Evolutionary conservation across 2,888 invertebrate species (phyloP).

Genomic region (Ochlodes sylvanus): DNA sequence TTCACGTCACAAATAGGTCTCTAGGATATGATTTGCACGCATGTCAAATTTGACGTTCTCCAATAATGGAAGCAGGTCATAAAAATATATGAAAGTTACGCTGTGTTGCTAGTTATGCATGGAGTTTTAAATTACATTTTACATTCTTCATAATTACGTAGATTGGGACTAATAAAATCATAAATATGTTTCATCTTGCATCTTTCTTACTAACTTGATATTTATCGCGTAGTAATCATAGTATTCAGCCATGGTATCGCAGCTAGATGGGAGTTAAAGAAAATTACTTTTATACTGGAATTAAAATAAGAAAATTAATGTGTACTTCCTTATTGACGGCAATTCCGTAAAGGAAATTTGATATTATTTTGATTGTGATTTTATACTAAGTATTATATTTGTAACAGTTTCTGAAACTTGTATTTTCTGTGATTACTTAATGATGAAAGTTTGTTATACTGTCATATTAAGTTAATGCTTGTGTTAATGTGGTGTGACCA

Average conservation of each 20-base stretch:
- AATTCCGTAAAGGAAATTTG: conserved; percentile 4
- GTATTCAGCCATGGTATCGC: neutral
- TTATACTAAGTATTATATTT: neutral
- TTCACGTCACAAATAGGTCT: conserved; percentile 28
- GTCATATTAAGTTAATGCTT: too few species aligned
- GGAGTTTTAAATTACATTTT: neutral
- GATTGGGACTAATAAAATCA: neutral
- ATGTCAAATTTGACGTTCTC: conserved; percentile 11
- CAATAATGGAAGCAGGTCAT: conserved; percentile 25
- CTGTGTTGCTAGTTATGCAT: neutral
- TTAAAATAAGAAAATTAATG: neutral
- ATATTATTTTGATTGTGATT: neutral
- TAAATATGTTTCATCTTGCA: neutral
- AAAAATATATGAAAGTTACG: neutral
- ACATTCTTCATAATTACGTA: neutral
- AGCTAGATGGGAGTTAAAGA: neutral
- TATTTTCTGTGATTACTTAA: neutral
- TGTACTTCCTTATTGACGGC: neutral
- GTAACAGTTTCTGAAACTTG: neutral
- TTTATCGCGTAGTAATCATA: conserved; percentile 14
- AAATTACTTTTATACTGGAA: conserved; percentile 10
- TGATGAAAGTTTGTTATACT: too few species aligned
- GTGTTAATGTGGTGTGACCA: too few species aligned
- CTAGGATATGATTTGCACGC: conserved; percentile 31
- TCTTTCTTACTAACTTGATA: conserved; percentile 2